phyloP scores from a whole-genome alignment of 2,113 vertebrate species.

The Ochotona curzoniae region DNA sequence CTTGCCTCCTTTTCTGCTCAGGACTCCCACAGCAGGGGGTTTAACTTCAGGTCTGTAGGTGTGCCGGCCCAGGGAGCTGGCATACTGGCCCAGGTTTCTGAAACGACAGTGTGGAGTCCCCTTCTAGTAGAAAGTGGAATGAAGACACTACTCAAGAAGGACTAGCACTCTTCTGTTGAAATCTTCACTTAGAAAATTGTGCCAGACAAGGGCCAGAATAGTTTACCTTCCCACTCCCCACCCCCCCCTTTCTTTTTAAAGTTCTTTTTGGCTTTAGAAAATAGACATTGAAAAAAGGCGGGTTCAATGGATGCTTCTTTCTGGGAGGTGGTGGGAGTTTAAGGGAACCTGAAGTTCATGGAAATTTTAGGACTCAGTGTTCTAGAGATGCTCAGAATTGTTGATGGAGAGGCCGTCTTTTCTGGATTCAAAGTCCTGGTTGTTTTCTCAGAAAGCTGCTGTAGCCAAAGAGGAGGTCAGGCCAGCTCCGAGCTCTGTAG shows the following conservation, averaged over 20 bases:
- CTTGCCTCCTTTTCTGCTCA: too few species aligned
- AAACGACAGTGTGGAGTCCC: not conserved
- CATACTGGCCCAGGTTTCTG: not conserved
- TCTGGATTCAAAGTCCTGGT: not conserved
- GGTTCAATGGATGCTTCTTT: not conserved
- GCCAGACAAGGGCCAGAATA: not conserved
- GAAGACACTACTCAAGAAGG: not conserved
- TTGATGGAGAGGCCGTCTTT: conserved; percentile 5
- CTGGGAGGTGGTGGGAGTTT: not conserved
- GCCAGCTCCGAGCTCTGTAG: not conserved
- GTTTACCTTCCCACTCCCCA: not conserved
- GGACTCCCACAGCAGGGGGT: not conserved
- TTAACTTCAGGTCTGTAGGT: not conserved
- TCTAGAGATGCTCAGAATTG: not conserved
- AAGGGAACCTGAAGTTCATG: not conserved
- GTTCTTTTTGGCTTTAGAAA: conserved; percentile 9
- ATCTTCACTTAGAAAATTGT: not conserved
- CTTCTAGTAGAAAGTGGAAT: too few species aligned
- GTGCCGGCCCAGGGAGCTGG: not conserved
- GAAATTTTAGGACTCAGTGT: not conserved
- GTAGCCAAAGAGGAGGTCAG: not conserved
- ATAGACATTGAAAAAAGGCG: not conserved
- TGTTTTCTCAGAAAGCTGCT: conserved; percentile 23
- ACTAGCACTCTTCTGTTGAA: not conserved
- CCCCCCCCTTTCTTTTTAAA: too few species aligned